These are phyloP conservation scores for Bufo gargarizans DNA, from an alignment of 2,113 vertebrate species.

Conservation along the genomic window DNA sequence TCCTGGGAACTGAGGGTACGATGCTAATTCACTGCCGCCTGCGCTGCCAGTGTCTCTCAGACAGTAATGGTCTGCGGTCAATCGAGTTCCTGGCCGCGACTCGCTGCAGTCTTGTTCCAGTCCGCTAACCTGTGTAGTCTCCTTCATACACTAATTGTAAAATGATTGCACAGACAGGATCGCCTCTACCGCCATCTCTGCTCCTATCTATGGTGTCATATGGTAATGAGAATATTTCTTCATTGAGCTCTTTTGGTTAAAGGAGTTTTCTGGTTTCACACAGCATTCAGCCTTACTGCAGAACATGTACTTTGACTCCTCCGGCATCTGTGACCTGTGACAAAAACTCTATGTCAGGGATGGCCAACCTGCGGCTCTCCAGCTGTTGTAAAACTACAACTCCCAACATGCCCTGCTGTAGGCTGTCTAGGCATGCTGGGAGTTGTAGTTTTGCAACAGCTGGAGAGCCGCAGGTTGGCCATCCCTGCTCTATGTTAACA, in stretches of 20 bases:
- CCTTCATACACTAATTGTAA: slow-evolving; percentile 55
- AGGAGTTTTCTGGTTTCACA: too few species aligned
- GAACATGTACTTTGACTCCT: too few species aligned
- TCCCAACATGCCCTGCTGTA: too few species aligned
- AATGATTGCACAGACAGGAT: slow-evolving; percentile 38
- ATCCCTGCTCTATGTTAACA: too few species aligned
- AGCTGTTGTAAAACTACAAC: too few species aligned
- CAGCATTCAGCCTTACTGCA: too few species aligned
- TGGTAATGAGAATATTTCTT: not conserved
- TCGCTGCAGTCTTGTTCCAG: slow-evolving; percentile 48
- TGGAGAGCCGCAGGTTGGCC: too few species aligned
- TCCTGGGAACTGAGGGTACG: slow-evolving; percentile 5
- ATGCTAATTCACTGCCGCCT: not conserved
- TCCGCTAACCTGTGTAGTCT: slow-evolving; percentile 46
- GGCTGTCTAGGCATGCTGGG: too few species aligned
- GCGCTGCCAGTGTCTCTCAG: not conserved
- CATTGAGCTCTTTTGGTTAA: not conserved
- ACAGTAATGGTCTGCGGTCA: slow-evolving; percentile 49
- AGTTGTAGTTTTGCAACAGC: too few species aligned
- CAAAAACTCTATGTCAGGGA: too few species aligned
- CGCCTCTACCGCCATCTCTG: not conserved
- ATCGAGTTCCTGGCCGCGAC: slow-evolving; percentile 29
- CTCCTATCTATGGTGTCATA: not conserved
- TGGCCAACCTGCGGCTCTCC: too few species aligned
- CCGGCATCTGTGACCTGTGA: too few species aligned